Evolutionary conservation across 2,113 vertebrate species (phyloP), one percentile per base, ranked within the genome.

Genomic region (Gymnocephalus cernua): DNA sequence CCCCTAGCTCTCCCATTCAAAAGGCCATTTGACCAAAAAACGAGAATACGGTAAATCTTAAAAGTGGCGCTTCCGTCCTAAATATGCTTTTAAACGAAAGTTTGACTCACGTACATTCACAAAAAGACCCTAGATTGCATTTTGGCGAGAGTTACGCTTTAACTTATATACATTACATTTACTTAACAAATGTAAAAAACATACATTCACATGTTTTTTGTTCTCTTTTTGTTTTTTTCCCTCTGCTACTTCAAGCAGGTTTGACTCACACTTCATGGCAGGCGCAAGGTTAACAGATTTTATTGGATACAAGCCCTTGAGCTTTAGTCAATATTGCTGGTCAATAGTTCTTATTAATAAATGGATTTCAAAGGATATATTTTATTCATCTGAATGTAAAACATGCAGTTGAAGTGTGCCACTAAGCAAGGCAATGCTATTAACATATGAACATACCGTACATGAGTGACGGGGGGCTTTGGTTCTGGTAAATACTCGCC

Each of bases 271-370:
- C 50, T 62, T 86, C 66, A 29, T 74, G 11, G 0, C 58, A 66
- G 61, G 32, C 69, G 80, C 85, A 91, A 86, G 88, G 83, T 86
- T 86, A 91, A 88, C 58, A 80, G 51, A 86, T 86, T 82, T 80
- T 47, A 92, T 78, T 85, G 72, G 82, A 82, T 65, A 48, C 72
- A 82, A 58, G 71, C 77, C 72, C 73, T 69, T 75, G 72, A 85
- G 80, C 45, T 65, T 80, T 53, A 86, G 83, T 84, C 88, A 81
- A 86, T 90, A 87, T 58, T 61, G 63, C 72, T 68, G 51, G 80
- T 93, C 88, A 89, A 91, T 91, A 89, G 32, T 73, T 89, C 68
- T 78, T 86, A 90, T 88, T 90, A 89, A 91, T 91, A 84, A 85
- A 90, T 89, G 85, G 63, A 92, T 89, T 88, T 74, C 68, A 87